Evolutionary conservation across 2,797 vertebrate genomes (phyloP), one percentile per base, ranked within the genome.

Genomic region (Nyctibius grandis): DNA sequence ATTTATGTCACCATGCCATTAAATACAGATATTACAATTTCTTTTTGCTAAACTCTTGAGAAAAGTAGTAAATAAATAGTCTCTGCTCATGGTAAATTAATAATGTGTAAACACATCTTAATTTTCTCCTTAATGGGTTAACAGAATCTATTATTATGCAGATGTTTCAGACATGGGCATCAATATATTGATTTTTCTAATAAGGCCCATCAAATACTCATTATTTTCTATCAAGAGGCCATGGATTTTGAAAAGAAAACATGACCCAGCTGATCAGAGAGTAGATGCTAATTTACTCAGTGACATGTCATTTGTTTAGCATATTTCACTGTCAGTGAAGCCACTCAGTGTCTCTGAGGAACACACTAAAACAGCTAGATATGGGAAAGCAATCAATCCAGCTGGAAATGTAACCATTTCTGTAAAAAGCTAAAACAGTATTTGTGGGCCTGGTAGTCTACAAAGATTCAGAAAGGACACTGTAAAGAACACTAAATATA

Each of bases 111-210:
- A 78, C 96, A 95, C 65, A 90, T 94, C 94, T 97, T 98, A 95
- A 96, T 98, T 97, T 97, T 97, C 89, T 73, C 84, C 93, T 95
- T 97, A 97, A 98, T 98, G 98, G 98, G 98, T 99, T 98, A 98
- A 98, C 98, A 96, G 97, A 98, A 99, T 98, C 99, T 98, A 98
- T 99, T 98, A 98, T 98, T 98, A 98, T 98, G 98, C 98, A 98
- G 98, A 98, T 96, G 85, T 90, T 93, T 97, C 91, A 98, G 98
- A 98, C 97, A 70, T 97, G 95, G 95, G 95, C 98, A 95, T 99
- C 99, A 98, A 99, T 99, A 99, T 98, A 99, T 99, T 98, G 99
- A 99, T 99, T 98, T 98, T 98, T 98, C 98, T 99, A 99, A 99
- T 99, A 99, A 99, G 98, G 97, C 97, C 98, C 98, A 99, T 99